Percentiles rank a stretch among this genome's conserved stretches.
phyloP scores from a whole-genome alignment of 2,888 invertebrate species.

The Metopia argyrocephala region DNA sequence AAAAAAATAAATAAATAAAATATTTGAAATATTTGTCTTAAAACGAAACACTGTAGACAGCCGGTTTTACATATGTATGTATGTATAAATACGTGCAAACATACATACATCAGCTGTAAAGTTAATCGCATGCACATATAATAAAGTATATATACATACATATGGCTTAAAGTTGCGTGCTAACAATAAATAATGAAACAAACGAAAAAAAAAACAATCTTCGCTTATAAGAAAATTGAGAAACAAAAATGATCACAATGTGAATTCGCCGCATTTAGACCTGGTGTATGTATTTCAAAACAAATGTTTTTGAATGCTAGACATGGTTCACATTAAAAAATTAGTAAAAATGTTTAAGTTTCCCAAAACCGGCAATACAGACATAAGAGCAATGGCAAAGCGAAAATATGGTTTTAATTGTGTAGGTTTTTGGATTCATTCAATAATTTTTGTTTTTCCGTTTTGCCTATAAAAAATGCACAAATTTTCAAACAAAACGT shows the following conservation, averaged over 20 bases:
- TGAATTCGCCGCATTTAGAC: neutral
- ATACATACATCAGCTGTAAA: conserved; percentile 15
- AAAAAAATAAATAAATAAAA: neutral
- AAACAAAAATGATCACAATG: neutral
- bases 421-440: too few species aligned
- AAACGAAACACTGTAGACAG: neutral
- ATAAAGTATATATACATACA: neutral
- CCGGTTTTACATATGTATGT: neutral
- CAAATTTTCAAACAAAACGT: too few species aligned
- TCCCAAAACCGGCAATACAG: too few species aligned
- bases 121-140: conserved; percentile 29
- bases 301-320: too few species aligned
- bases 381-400: too few species aligned
- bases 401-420: too few species aligned
- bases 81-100: too few species aligned
- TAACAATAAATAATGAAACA: neutral
- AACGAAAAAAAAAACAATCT: neutral
- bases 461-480: too few species aligned
- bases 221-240: neutral
- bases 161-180: conserved; percentile 32
- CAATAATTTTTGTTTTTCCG: too few species aligned
- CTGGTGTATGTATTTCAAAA: too few species aligned
- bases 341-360: too few species aligned
- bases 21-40: neutral
- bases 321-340: too few species aligned